Evolutionary conservation across 2,888 invertebrate species (phyloP).

Genomic region (Eretmocerus hayati): DNA sequence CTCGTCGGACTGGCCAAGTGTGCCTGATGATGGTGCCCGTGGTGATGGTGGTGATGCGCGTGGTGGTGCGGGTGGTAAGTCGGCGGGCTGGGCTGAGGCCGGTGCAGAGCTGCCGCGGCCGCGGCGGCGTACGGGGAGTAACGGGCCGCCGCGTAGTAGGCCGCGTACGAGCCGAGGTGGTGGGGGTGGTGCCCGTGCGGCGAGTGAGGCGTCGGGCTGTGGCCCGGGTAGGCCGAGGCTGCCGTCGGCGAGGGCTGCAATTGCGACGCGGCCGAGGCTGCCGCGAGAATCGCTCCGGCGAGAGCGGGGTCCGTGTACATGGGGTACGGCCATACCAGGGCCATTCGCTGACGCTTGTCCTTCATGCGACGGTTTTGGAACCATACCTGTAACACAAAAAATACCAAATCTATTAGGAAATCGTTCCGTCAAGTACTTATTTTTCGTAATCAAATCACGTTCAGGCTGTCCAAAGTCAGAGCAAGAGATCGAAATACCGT

Average conservation of each 20-base stretch:
- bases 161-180: slow-evolving; percentile 56
- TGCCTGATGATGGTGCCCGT: slow-evolving; percentile 9
- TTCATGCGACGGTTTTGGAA: slow-evolving; percentile 97
- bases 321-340: slow-evolving; percentile 92
- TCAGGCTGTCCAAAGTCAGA: too few species aligned
- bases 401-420: too few species aligned
- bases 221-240: slow-evolving; percentile 49
- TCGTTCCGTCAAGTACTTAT: too few species aligned
- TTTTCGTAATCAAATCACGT: too few species aligned
- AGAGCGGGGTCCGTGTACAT: slow-evolving; percentile 91
- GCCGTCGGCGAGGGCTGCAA: slow-evolving; percentile 43
- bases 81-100: slow-evolving; percentile 46
- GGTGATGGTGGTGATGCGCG: slow-evolving; percentile 26
- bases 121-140: slow-evolving; percentile 53
- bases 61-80: slow-evolving; percentile 30
- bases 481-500: too few species aligned
- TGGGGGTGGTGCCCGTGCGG: too few species aligned
- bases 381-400: slow-evolving; percentile 72
- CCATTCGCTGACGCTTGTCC: slow-evolving; percentile 91
- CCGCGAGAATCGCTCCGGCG: slow-evolving; percentile 83
- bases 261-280: slow-evolving; percentile 58
- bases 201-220: slow-evolving; percentile 48
- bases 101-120: slow-evolving; percentile 31
- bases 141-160: slow-evolving; percentile 54
- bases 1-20: too few species aligned